Evolutionary conservation across 2,113 vertebrate genomes (phyloP).

Genomic region (Chroicocephalus ridibundus): DNA sequence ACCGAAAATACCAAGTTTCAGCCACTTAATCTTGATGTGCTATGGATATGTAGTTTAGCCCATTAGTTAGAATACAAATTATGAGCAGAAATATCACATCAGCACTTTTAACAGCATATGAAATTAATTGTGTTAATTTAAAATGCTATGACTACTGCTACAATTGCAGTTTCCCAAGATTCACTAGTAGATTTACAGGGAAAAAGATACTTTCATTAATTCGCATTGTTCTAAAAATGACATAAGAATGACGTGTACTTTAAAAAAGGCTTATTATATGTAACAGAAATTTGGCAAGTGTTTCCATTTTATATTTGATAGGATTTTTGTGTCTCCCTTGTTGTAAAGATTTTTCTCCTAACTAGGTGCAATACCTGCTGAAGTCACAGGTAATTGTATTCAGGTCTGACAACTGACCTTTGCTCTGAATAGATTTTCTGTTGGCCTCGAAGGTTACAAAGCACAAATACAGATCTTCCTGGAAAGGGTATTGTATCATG

Average conservation of each 20-base stretch:
- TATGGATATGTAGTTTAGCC: not conserved
- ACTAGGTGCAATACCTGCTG: not conserved
- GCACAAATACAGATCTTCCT: not conserved
- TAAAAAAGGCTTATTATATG: not conserved
- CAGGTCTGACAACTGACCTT: not conserved
- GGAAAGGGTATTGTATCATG: not conserved
- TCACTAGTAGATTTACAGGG: not conserved
- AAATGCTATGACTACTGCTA: not conserved
- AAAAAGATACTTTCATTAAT: not conserved
- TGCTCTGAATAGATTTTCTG: not conserved
- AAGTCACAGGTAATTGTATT: not conserved
- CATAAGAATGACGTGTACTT: not conserved
- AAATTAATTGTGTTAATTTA: constrained; percentile 15
- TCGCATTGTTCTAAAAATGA: not conserved
- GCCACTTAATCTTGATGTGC: not conserved
- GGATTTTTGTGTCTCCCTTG: not conserved
- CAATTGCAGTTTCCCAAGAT: not conserved
- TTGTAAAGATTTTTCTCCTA: not conserved
- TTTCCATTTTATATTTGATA: not conserved
- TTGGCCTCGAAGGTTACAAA: not conserved
- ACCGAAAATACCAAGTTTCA: not conserved
- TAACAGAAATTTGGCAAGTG: not conserved
- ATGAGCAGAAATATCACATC: not conserved
- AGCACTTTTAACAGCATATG: not conserved
- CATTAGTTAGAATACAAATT: not conserved